Evolutionary conservation across 2,797 vertebrate species (phyloP).

Genomic region (Jordanella pulchra): DNA sequence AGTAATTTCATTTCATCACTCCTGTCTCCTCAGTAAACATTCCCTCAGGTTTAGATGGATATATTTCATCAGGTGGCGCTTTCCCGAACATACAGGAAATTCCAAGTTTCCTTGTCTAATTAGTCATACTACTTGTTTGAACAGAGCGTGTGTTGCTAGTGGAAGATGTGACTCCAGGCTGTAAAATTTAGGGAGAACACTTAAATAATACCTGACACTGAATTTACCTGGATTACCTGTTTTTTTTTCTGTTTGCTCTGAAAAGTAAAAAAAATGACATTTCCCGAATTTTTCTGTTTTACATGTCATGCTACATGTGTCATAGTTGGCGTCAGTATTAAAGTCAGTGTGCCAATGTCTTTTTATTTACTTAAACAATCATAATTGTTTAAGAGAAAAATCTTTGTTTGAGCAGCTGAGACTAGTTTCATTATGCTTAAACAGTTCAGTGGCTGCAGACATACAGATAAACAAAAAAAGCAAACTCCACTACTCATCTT

Average conservation of each 20-base stretch:
- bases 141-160: conserved; percentile 24
- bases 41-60: conserved; percentile 18
- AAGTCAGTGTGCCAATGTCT: conserved; percentile 9
- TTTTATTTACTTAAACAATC: conserved; percentile 1
- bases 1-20: conserved; percentile 29
- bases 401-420: conserved; percentile 1
- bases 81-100: conserved; percentile 33
- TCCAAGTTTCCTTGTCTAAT: conserved; percentile 17
- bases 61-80: conserved; percentile 18
- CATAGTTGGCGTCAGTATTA: background rate
- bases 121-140: conserved; percentile 25
- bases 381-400: conserved; percentile 6
- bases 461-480: background rate
- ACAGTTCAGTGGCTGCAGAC: background rate
- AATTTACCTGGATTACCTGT: conserved; percentile 27
- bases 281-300: conserved; percentile 7
- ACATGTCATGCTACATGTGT: background rate
- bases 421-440: background rate
- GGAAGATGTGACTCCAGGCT: conserved; percentile 38
- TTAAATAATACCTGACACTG: conserved; percentile 14
- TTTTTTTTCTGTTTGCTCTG: conserved; percentile 1
- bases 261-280: conserved; percentile 5
- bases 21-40: conserved; percentile 10
- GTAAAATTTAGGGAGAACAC: conserved; percentile 8
- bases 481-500: background rate